phyloP scores from a whole-genome alignment of 1,140 invertebrate genomes.

The Sinella curviseta region DNA sequence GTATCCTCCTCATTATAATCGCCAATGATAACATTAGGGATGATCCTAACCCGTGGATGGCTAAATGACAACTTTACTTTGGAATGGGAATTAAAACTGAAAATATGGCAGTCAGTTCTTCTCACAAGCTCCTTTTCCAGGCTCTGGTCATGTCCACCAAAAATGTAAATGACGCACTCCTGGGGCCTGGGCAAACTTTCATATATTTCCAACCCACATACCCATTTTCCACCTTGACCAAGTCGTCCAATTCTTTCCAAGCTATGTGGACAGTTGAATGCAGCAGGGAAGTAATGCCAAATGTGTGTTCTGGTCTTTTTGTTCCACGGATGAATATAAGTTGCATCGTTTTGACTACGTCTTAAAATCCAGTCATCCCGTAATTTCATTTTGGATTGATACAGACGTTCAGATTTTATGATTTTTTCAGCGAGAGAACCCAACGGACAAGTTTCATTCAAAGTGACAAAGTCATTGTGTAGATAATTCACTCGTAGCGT shows the following conservation, averaged over 20 bases:
- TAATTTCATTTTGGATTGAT: neutral
- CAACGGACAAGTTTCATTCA: too few relatives aligned
- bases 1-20: neutral
- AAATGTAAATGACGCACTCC: slow-evolving; percentile 19
- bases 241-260: slow-evolving; percentile 13
- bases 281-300: slow-evolving; percentile 28
- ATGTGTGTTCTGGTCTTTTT: neutral
- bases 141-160: neutral
- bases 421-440: too few relatives aligned
- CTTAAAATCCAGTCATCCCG: neutral
- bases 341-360: neutral
- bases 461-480: too few relatives aligned
- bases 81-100: slow-evolving; percentile 12
- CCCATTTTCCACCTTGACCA: slow-evolving; percentile 28
- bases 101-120: slow-evolving; percentile 18
- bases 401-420: neutral
- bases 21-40: neutral
- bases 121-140: slow-evolving; percentile 20
- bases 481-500: neutral
- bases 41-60: neutral
- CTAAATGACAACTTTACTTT: neutral
- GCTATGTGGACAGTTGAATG: slow-evolving; percentile 5
- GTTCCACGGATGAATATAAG: neutral
- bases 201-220: slow-evolving; percentile 22
- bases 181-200: slow-evolving; percentile 50